Conservation (phyloP, 2,113 vertebrate genomes). For the Chrysochloris asiatica region DNA sequence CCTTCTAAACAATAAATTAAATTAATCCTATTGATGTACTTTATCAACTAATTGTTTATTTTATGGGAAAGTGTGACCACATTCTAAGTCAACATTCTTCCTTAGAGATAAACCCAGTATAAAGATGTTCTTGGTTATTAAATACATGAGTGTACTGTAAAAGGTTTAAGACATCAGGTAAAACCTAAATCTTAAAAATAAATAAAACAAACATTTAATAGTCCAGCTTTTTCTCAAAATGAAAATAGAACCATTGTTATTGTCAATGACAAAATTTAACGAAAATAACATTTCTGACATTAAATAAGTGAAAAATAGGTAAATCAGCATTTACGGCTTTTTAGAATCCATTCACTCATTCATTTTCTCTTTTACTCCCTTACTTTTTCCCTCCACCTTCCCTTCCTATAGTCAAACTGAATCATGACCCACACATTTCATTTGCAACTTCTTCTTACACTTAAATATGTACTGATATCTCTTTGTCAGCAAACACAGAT, state of each 20-base stretch:
- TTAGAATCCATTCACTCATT: not conserved
- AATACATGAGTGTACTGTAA: not conserved
- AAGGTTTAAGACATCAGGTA: not conserved
- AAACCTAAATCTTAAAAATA: not conserved
- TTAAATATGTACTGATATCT: not conserved
- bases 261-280: not conserved
- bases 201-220: not conserved
- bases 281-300: not conserved
- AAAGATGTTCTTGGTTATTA: not conserved
- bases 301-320: not conserved
- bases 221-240: not conserved
- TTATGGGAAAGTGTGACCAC: slow-evolving; percentile 38
- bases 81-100: not conserved
- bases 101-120: not conserved
- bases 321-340: not conserved
- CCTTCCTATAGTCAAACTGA: not conserved
- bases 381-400: not conserved
- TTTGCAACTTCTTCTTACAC: not conserved
- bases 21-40: not conserved
- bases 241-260: not conserved
- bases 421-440: not conserved
- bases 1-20: slow-evolving; percentile 47
- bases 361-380: not conserved
- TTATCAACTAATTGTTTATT: slow-evolving; percentile 51
- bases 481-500: not conserved